These are phyloP conservation scores for Leucophenga varia DNA, from an alignment of 1,140 invertebrate species.

Conservation along the genomic window DNA sequence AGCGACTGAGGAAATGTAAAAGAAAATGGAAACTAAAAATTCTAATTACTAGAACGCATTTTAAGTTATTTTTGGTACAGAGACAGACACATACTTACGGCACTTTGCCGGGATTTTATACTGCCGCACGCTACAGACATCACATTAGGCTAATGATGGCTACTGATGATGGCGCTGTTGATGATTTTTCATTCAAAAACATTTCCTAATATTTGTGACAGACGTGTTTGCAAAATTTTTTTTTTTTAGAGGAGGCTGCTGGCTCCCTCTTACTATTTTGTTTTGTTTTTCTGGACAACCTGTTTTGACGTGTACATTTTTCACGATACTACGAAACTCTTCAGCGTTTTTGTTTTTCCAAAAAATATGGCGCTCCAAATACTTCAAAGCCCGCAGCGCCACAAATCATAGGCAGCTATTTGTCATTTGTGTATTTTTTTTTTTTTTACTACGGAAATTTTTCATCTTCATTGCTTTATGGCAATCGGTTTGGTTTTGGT, in stretches of 20 bases:
- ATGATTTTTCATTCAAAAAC: no score
- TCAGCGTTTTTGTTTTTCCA: neutral
- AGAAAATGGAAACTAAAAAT: no score
- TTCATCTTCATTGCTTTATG: no score
- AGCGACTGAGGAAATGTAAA: no score
- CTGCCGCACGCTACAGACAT: no score
- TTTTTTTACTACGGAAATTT: no score
- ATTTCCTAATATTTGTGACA: no score
- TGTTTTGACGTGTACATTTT: slow-evolving; percentile 1
- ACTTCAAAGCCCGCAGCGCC: slow-evolving; percentile 22
- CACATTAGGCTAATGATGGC: no score
- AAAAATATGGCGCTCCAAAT: slow-evolving; percentile 21
- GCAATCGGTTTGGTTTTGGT: neutral
- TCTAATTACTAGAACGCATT: no score
- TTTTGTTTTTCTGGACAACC: slow-evolving; percentile 1
- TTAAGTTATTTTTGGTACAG: slow-evolving; percentile 9
- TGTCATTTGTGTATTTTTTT: slow-evolving; percentile 30
- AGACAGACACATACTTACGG: neutral
- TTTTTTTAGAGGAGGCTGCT: slow-evolving; percentile 5
- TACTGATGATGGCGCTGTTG: no score
- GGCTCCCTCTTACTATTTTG: neutral
- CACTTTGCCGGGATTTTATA: neutral
- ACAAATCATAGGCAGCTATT: slow-evolving; percentile 38
- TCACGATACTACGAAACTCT: neutral
- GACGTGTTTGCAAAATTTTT: slow-evolving; percentile 6